These are phyloP conservation scores for Heliconius charithonia DNA, from an alignment of 2,888 invertebrate genomes.

Conservation along the genomic window DNA sequence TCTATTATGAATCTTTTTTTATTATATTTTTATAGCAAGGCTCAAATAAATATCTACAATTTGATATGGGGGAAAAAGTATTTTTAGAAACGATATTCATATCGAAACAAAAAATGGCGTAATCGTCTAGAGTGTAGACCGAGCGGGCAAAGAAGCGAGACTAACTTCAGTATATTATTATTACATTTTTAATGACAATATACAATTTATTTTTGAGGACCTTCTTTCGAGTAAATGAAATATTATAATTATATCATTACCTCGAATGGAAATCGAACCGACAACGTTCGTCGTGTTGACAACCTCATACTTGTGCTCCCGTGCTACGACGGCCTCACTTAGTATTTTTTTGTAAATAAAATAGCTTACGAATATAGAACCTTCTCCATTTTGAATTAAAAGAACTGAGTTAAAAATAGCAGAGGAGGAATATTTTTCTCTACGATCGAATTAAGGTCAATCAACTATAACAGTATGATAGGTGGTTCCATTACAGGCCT, in stretches of 20 bases:
- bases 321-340: not conserved
- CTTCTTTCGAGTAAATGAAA: not conserved
- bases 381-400: too few relatives aligned
- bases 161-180: too few relatives aligned
- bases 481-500: not conserved
- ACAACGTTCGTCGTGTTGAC: not conserved
- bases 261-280: not conserved
- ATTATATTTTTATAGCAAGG: not conserved
- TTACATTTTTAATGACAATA: too few relatives aligned
- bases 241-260: not conserved
- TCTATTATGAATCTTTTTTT: not conserved
- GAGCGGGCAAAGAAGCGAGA: too few relatives aligned
- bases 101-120: too few relatives aligned
- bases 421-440: not conserved
- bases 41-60: too few relatives aligned
- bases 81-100: too few relatives aligned
- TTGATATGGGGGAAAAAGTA: too few relatives aligned
- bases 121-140: too few relatives aligned
- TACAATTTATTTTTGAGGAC: too few relatives aligned
- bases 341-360: too few relatives aligned
- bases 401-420: not conserved
- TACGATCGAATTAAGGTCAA: not conserved
- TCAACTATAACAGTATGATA: not conserved
- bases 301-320: not conserved
- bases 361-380: too few relatives aligned